phyloP scores from a whole-genome alignment of 2,113 vertebrate species.

The Sphaerodactylus townsendi region DNA sequence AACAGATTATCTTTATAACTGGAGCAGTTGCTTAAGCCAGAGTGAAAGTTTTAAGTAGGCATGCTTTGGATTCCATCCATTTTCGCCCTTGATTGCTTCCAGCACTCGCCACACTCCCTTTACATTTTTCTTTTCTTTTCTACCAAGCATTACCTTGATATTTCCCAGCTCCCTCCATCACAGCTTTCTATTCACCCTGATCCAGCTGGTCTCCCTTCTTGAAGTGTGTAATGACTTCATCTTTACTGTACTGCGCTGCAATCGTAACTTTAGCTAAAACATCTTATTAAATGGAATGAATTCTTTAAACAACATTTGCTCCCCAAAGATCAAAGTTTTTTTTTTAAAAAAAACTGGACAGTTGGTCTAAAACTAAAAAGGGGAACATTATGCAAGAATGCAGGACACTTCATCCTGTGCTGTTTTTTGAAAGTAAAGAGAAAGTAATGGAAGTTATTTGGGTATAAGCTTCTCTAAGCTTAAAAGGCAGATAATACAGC shows the following conservation, averaged over 20 bases:
- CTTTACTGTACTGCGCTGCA: slow-evolving; percentile 24
- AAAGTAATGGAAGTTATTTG: not conserved
- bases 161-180: not conserved
- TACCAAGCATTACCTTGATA: slow-evolving; percentile 14
- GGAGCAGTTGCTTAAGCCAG: slow-evolving; percentile 10
- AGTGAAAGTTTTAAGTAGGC: slow-evolving; percentile 6
- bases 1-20: not conserved
- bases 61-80: slow-evolving; percentile 16
- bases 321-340: slow-evolving; percentile 14
- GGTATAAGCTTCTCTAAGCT: not conserved
- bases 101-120: slow-evolving; percentile 13
- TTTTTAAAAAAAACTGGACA: not conserved
- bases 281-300: slow-evolving; percentile 18
- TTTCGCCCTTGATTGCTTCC: slow-evolving; percentile 1
- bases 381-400: slow-evolving; percentile 1
- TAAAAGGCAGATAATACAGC: not conserved
- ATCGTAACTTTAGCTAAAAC: slow-evolving; percentile 1
- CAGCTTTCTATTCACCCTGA: not conserved
- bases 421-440: slow-evolving; percentile 2
- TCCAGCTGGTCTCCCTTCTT: slow-evolving; percentile 11
- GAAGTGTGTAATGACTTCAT: slow-evolving; percentile 11
- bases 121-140: slow-evolving; percentile 23
- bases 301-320: slow-evolving; percentile 17
- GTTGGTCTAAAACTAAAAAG: slow-evolving; percentile 20
- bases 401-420: slow-evolving; percentile 6